Base-by-base conservation (phyloP, 1,140 invertebrate genomes). In the Pseudomyrmex sp. region DNA sequence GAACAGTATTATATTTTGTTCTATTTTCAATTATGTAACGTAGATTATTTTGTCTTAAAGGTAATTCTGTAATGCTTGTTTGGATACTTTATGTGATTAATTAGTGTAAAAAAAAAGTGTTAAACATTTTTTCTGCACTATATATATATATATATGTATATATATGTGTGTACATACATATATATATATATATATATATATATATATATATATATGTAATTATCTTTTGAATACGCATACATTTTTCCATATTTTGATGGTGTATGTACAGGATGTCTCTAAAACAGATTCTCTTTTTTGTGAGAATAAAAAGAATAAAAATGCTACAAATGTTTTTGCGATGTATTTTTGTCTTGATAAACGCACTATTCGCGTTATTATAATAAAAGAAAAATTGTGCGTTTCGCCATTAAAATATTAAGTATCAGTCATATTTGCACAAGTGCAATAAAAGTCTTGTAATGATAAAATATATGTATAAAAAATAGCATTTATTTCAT, bases 401-500 rank as follows among this genome's bases (percentile, higher is more conserved):
- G 35, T 35, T 35, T 1, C 5, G 7, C 35, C 35, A 35, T 35
- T 35, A 35, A 35, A 35, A 35, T 35, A 35, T 35, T 35, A 35
- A 46, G 8, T 56, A 68, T 56, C 13, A n/a, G 35, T 76, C 70
- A 70, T 58, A 46, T 77, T 13, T 65, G 18, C n/a, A 54, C 61
- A 44, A 48, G 62, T 46, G 9, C 9, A 74, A 61, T 74, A 61
- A 61, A 62, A 73, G 56, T 15, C 7, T 5, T 0, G 26, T 9
- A 46, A 75, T 65, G 2, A 75, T 48, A 61, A 46, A 13, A 62
- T 74, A 74, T 9, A 52, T 52, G 15, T 76, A 20, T 23, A 76
- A 76, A 66, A 76, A 65, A 76, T 76, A 76, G 26, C 23, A 56
- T 76, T 76, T 76, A 76, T 76, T 76, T 76, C n/a, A 54, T 76